Base-by-base conservation (phyloP, 2,888 invertebrate species). In the Thecophora atra region DNA sequence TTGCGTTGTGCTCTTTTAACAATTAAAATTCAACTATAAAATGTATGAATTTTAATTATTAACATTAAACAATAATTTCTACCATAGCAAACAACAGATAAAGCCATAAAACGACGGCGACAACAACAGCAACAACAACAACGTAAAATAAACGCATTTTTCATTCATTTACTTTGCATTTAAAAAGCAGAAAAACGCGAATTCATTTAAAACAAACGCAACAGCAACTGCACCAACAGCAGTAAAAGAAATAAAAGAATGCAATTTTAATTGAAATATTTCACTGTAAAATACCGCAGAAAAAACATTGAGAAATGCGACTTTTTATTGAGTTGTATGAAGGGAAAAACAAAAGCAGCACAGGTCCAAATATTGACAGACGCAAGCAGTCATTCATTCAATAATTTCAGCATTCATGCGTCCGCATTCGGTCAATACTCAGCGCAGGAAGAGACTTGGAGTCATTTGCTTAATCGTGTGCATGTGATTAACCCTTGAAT, bases 251-350 rank as follows among this genome's bases (percentile, higher is more conserved):
- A 52, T 19, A 6, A 17, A 52, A 52, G 17, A 8, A 52, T 52
- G n/a, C 7, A 52, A 56, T n/a, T 56, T 56, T 24, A 56, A 56
- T 24, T 21, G 24, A 56, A 56, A 21, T 24, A 56, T 56, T 56
- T 21, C 11, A 7, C 24, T 11, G 19, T 24, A 56, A 56, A 56
- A 56, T 6, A 56, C 17, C 1, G 26, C 7, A 15, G 24, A 56
- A 5, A 56, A 26, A 7, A 5, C 47, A 17, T 47, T 47, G 15
- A n/a, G 47, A 47, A 47, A 5, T 47, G 4, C 47, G 17, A 11
- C 37, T 37, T 37, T 37, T 37, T 37, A 47, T 47, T 17, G 47
- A n/a, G 47, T 11, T 47, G 47, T 17, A 47, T 11, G n/a, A n/a
- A 1, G 11, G 37, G 37, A 37, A 37, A 37, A 37, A 37, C 11